phyloP scores from a whole-genome alignment of 2,797 vertebrate species.

The Telmatherina bonti region DNA sequence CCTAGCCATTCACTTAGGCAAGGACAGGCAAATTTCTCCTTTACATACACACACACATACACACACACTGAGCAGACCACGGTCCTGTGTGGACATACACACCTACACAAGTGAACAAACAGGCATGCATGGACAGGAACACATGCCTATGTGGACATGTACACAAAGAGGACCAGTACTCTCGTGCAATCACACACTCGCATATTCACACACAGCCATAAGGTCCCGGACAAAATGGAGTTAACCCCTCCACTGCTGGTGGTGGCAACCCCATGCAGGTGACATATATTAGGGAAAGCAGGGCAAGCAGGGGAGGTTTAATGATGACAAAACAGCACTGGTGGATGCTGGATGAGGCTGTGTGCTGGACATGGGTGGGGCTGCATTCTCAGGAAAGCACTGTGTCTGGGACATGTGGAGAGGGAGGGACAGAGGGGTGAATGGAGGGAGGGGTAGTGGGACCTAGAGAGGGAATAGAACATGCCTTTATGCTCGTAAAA shows the following conservation, averaged over 20 bases:
- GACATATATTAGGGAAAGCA: constrained; percentile 77
- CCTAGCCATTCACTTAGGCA: constrained; percentile 99
- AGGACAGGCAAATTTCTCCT: constrained; percentile 99
- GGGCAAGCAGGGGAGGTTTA: constrained; percentile 74
- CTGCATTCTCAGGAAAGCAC: constrained; percentile 45
- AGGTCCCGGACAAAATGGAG: constrained; percentile 83
- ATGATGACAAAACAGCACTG: constrained; percentile 81
- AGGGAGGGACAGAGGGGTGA: constrained; percentile 42
- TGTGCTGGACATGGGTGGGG: constrained; percentile 76
- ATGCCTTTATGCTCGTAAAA: constrained; percentile 38
- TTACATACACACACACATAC: constrained; percentile 90
- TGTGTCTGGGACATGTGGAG: constrained; percentile 59
- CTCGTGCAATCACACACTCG: constrained; percentile 51
- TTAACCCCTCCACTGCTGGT: constrained; percentile 88
- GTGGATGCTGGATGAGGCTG: constrained; percentile 60
- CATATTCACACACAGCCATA: constrained; percentile 69
- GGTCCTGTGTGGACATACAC: constrained; percentile 62
- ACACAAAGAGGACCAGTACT: constrained; percentile 59
- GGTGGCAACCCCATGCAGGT: constrained; percentile 72
- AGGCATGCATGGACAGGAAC: constrained; percentile 56
- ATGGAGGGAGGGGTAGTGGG: constrained; percentile 26
- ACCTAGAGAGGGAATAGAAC: constrained; percentile 23
- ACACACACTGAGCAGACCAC: constrained; percentile 50
- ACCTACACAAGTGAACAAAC: constrained; percentile 66
- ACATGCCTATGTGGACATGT: constrained; percentile 71